Evolutionary conservation across 2,888 invertebrate species (phyloP), one percentile per base, ranked within the genome.

Genomic region (Dryobotodes eremita): DNA sequence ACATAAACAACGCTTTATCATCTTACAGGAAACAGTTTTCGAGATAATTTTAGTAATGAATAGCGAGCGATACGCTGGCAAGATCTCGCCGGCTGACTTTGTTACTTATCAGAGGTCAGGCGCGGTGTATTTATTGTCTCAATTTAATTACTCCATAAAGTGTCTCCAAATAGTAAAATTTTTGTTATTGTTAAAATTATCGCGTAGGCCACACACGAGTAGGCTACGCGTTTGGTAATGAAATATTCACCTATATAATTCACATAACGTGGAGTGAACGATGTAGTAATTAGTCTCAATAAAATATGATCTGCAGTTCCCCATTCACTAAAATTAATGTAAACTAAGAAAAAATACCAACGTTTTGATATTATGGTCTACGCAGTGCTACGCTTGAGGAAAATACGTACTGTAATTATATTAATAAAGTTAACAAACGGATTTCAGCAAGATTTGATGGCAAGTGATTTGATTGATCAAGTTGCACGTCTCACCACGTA

Each of bases 51-150:
- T 91, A 94, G 91, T 92, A 89, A 77, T 86, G 76, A 82, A 86
- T 85, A 83, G 76, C 88, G 85, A 82, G 77, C 69, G 90, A 88
- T 88, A 86, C 64, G 76, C 64, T 79, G 76, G 81, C 85, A 79
- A 88, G 72, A 83, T 80, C 85, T 76, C 77, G 90, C 89, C 92
- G 91, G 90, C 88, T 83, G 91, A 91, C 92, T 93, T 93, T 93
- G 90, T 92, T 70, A 87, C 85, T 92, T 94, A 94, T 94, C 94
- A 86, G 73, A 88, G 92, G 92, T 93, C 92, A 91, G 78, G 79
- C 87, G 75, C 88, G 85, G 84, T 89, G 87, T 89, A 92, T 91
- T 92, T 90, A 90, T 91, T 90, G 88, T 88, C 83, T 89, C 84
- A 85, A 88, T 91, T 91, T 91, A 92, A 94, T 92, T 90, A 89